Base-by-base conservation (phyloP, 2,113 vertebrate species). In the Todiramphus saurophagus region DNA sequence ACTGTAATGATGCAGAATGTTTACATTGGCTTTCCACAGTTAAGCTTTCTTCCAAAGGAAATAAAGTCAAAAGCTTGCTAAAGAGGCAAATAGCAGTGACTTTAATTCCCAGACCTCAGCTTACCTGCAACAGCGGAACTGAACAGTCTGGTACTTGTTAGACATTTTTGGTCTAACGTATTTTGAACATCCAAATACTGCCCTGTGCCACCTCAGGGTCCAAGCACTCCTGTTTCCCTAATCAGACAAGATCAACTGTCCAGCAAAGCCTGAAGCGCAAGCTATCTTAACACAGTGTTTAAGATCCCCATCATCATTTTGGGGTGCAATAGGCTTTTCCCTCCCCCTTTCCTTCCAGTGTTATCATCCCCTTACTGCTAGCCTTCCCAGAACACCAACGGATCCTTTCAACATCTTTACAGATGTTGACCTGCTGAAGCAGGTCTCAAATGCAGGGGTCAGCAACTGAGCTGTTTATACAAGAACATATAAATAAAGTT, bases 361-460 rank as follows among this genome's bases (percentile, higher is more conserved):
- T 74, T 55, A 3, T 31, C 60, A 55, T 10, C 7, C 5, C 16
- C 30, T 53, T 35, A 19, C n/a, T 48, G 46, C 55, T 75, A 46
- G 30, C 30, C 25, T 62, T 21, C 46, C n/a, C 25, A n/a, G 39
- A 55, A 53, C 13, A 39, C 2, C 28, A n/a, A n/a, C 0, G 1
- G 39, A 41, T 39, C 35, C 20, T 28, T 75, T 48, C 16, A 33
- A 3, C 37, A 21, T 55, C 51, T 55, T 60, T 18, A 41, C 28
- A 81, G 39, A 62, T 16, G 16, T 8, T 46, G 30, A 53, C 25
- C 66, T 50, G 31, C 50, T 50, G 58, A 78, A 72, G 33, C 31
- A 43, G 12, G 48, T 28, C 39, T 69, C 55, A 62, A 48, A 23
- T 21, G 27, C 44, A 46, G 60, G 33, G 44, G 80, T n/a, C 41